These are phyloP conservation scores for Pheosia tremula DNA, from an alignment of 2,888 invertebrate genomes.

Conservation along the genomic window DNA sequence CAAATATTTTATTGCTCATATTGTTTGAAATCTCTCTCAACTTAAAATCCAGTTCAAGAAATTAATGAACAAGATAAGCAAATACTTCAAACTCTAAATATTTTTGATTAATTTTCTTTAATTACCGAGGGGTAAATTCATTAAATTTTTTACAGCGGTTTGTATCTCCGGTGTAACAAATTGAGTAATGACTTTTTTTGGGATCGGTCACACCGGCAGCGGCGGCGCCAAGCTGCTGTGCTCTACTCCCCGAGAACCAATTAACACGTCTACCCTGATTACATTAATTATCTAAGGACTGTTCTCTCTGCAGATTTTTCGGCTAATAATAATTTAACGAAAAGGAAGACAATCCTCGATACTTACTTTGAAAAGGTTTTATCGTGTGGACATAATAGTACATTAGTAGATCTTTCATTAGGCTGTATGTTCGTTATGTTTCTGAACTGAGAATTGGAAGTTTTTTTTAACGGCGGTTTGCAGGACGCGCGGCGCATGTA, in stretches of 20 bases:
- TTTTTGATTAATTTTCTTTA: background rate
- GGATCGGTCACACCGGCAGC: constrained; percentile 12
- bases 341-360: too few relatives aligned
- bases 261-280: background rate
- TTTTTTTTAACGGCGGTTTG: background rate
- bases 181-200: constrained; percentile 47
- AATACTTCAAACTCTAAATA: background rate
- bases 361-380: too few relatives aligned
- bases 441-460: background rate
- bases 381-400: too few relatives aligned
- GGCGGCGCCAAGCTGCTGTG: background rate
- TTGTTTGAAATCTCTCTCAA: background rate
- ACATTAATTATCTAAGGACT: background rate
- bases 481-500: background rate
- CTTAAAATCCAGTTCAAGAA: background rate
- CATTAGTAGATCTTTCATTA: too few relatives aligned
- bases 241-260: background rate
- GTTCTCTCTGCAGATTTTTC: too few relatives aligned
- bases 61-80: background rate
- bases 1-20: background rate
- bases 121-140: constrained; percentile 16
- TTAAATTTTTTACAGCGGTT: constrained; percentile 31
- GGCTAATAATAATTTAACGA: too few relatives aligned
- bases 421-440: background rate
- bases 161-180: constrained; percentile 27